These are phyloP conservation scores for Melinopterus prodromus DNA, from an alignment of 2,888 invertebrate species.

Conservation along the genomic window DNA sequence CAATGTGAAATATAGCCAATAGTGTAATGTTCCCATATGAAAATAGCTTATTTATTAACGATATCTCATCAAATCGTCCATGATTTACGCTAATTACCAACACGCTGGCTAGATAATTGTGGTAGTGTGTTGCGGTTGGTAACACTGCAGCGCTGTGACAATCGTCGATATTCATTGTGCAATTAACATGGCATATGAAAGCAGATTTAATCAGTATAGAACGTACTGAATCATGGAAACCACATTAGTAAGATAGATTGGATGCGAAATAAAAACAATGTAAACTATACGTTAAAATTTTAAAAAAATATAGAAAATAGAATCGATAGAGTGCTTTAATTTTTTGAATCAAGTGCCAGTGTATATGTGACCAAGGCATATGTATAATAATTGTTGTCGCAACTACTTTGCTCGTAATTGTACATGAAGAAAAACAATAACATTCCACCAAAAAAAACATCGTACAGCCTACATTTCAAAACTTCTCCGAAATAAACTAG, in stretches of 20 bases:
- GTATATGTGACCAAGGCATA: no score
- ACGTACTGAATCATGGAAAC: background rate
- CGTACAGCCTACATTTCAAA: no score
- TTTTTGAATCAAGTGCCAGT: no score
- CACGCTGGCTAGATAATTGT: background rate
- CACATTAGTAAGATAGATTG: background rate
- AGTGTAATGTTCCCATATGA: background rate
- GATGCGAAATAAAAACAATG: no score
- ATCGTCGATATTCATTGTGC: background rate
- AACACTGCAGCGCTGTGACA: background rate
- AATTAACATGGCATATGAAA: background rate
- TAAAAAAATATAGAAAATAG: no score
- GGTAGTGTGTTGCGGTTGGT: background rate
- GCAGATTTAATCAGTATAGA: background rate
- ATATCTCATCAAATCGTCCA: background rate
- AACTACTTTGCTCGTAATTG: no score
- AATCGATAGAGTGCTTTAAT: no score
- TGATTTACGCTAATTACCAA: background rate
- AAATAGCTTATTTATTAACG: conserved; percentile 4
- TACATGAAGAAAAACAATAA: no score
- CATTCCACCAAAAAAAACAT: no score
- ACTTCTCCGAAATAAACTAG: no score
- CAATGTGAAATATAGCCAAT: background rate
- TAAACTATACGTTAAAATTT: no score
- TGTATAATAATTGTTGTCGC: no score